Percentiles rank a stretch among this genome's conserved stretches.
phyloP scores from a whole-genome alignment of 2,797 vertebrate species.

The Neopelma chrysocephalum region DNA sequence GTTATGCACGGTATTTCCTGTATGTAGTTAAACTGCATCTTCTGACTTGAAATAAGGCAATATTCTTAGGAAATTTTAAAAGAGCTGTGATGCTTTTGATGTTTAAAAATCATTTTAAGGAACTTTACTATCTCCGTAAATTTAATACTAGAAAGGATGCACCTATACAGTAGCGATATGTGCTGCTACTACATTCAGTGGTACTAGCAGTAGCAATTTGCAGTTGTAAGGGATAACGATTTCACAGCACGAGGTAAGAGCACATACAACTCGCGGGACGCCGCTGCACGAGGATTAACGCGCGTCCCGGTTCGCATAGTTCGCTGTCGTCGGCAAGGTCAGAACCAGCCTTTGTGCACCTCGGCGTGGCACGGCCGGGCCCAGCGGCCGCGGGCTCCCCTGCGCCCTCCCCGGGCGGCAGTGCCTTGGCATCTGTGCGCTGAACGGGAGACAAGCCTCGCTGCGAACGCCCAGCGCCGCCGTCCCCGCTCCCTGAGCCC shows the following conservation, averaged over 20 bases:
- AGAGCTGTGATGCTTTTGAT: background rate
- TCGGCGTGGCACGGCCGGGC: background rate
- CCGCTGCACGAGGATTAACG: background rate
- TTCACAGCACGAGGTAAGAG: accelerated
- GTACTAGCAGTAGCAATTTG: too few species aligned
- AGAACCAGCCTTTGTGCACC: accelerated
- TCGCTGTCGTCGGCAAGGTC: accelerated
- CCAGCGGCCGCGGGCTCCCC: background rate
- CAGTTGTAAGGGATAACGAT: accelerated
- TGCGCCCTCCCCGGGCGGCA: background rate
- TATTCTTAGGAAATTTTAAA: too few species aligned
- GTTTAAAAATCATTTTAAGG: background rate
- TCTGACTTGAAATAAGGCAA: background rate
- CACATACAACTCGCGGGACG: accelerated
- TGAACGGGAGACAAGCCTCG: background rate
- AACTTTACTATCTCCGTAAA: accelerated
- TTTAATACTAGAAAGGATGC: background rate
- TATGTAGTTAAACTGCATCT: accelerated
- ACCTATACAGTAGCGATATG: background rate
- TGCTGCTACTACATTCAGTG: background rate
- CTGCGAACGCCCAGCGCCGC: too few species aligned
- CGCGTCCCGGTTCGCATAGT: accelerated
- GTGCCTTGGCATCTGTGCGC: background rate
- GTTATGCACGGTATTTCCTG: accelerated
- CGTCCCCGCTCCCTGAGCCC: background rate